Percentiles rank a stretch among this genome's conserved stretches.
Conservation (phyloP, 2,113 vertebrate genomes). For the Forbesichthys papilliferus region DNA sequence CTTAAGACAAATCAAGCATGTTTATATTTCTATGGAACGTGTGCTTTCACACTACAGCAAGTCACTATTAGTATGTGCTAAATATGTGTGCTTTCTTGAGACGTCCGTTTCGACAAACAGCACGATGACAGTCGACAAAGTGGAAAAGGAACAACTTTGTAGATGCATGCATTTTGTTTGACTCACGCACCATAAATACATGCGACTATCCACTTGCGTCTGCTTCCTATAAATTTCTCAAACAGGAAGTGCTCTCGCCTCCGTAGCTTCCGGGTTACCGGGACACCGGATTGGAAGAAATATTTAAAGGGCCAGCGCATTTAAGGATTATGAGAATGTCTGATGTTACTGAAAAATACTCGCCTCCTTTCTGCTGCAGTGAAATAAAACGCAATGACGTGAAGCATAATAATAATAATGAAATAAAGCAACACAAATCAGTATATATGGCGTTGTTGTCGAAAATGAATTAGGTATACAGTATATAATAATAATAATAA, state of each 20-base stretch:
- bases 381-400: no score
- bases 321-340: neutral
- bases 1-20: slow-evolving; percentile 6
- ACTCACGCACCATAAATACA: slow-evolving; percentile 73
- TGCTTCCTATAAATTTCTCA: slow-evolving; percentile 67
- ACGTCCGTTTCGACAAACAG: slow-evolving; percentile 1
- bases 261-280: slow-evolving; percentile 69
- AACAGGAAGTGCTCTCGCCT: slow-evolving; percentile 72
- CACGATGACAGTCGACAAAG: neutral
- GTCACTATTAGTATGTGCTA: slow-evolving; percentile 2
- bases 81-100: slow-evolving; percentile 36
- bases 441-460: slow-evolving; percentile 19
- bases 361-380: no score
- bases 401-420: slow-evolving; percentile 7
- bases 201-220: slow-evolving; percentile 56
- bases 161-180: slow-evolving; percentile 55
- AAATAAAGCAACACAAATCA: slow-evolving; percentile 9
- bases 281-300: slow-evolving; percentile 64
- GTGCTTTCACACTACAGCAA: slow-evolving; percentile 13
- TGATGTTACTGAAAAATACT: no score
- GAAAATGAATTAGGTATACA: slow-evolving; percentile 20
- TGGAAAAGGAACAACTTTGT: slow-evolving; percentile 11
- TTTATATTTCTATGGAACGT: slow-evolving; percentile 7
- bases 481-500: slow-evolving; percentile 23
- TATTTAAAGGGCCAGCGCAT: slow-evolving; percentile 74